Conservation (phyloP, 2,797 vertebrate genomes). For the Lerista edwardsae region DNA sequence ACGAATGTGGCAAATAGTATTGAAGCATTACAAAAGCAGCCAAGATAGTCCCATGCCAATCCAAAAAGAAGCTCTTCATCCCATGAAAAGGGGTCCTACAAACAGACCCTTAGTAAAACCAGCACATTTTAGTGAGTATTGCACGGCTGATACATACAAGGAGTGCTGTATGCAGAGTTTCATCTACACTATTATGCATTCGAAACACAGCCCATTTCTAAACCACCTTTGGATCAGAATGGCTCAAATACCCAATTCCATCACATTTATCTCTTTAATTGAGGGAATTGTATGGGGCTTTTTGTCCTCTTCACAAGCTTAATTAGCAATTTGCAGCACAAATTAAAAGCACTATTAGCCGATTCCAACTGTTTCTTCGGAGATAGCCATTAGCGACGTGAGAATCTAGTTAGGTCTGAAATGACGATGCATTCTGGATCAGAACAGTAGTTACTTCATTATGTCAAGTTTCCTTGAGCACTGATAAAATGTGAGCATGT, state of each 20-base stretch:
- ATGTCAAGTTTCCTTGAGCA: conserved; percentile 12
- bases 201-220: conserved; percentile 8
- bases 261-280: conserved; percentile 63
- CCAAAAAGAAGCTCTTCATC: not conserved
- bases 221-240: conserved; percentile 22
- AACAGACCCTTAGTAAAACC: not conserved
- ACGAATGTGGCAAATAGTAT: not conserved
- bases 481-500: conserved; percentile 48
- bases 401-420: conserved; percentile 71
- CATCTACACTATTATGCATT: conserved; percentile 17
- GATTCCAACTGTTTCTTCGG: conserved; percentile 67
- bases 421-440: conserved; percentile 36
- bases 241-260: conserved; percentile 47
- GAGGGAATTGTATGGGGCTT: conserved; percentile 40
- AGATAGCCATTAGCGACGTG: conserved; percentile 61
- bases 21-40: not conserved
- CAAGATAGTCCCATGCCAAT: not conserved
- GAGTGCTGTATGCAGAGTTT: not conserved
- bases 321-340: conserved; percentile 71
- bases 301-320: conserved; percentile 61
- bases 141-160: not conserved
- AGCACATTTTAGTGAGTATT: not conserved
- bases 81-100: not conserved
- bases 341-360: conserved; percentile 72
- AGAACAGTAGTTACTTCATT: not conserved